Base-by-base conservation (phyloP, 2,888 invertebrate genomes). In the Diarsia brunnea region DNA sequence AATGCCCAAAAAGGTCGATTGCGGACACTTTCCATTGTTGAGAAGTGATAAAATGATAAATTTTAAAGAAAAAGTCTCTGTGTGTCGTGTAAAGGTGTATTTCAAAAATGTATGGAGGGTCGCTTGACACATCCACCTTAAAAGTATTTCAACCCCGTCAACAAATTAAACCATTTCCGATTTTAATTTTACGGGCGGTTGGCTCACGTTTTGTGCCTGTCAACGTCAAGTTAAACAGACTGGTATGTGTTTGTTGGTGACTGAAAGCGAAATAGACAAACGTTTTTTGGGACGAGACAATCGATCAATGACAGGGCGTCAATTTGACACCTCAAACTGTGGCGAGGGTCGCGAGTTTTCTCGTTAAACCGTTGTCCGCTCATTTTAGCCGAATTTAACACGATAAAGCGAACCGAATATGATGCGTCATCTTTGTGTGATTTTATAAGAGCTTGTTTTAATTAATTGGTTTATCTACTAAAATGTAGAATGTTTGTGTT, bases 231-330 rank as follows among this genome's bases (percentile, higher is more conserved):
- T 85, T 90, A 87, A 90, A 90, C 88, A 87, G 87, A 87, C 88
- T 87, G 80, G 85, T 88, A 74, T 85, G 84, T 88, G 81, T 87
- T 83, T 84, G 79, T 83, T 84, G 77, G 78, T 82, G 81, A 80
- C 79, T 84, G 78, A 72, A 82, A 82, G 79, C 76, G 82, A 84
- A 88, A 88, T 87, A 85, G 84, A 79, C 84, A 84, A 87, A 82
- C 85, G 85, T 84, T 81, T 85, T 87, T 83, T 78, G 84, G 84
- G 71, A 85, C 84, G 72, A 81, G 80, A 90, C 91, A 90, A 94
- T 94, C 93, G 91, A 94, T 94, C 94, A 94, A 88, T 92, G 92
- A 90, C 93, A 91, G 86, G 73, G 84, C 87, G 87, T 87, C 90
- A 89, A 91, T 92, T 90, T 92, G 92, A 93, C 93, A 92, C 90